Evolutionary conservation across 2,797 vertebrate species (phyloP).

Genomic region (Ctenochaetus hawaiiensis): DNA sequence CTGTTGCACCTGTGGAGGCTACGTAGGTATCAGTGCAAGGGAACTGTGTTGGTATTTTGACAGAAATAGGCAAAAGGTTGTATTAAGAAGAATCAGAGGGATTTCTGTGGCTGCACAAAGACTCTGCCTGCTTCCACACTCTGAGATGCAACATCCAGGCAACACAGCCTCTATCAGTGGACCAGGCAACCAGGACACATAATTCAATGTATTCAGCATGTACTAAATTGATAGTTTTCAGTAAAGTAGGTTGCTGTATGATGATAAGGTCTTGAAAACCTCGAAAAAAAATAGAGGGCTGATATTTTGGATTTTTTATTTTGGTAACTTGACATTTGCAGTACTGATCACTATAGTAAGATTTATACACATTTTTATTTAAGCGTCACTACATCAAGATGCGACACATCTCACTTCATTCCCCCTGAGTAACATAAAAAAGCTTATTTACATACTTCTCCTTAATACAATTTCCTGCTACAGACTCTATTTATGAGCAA

Average conservation of each 20-base stretch:
- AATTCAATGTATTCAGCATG: conserved; percentile 7
- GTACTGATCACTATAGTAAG: background rate
- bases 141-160: conserved; percentile 51
- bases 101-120: conserved; percentile 50
- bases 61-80: conserved; percentile 24
- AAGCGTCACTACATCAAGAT: conserved; percentile 14
- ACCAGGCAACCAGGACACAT: conserved; percentile 24
- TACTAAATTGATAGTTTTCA: conserved; percentile 12
- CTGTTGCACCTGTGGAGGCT: conserved; percentile 65
- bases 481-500: conserved; percentile 48
- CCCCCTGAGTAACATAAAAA: background rate
- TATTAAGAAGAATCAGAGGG: conserved; percentile 16
- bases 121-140: conserved; percentile 45
- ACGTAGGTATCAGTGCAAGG: conserved; percentile 1
- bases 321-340: background rate
- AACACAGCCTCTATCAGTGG: conserved; percentile 29
- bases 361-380: conserved; percentile 2
- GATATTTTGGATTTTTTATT: background rate
- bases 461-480: conserved; percentile 13
- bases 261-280: background rate
- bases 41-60: conserved; percentile 18
- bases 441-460: conserved; percentile 7
- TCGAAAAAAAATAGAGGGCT: background rate
- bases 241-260: conserved; percentile 13
- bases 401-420: conserved; percentile 10